A percentile compares a stretch with the other conserved stretches of the same genome.
These are phyloP conservation scores for Pomatorhinus ruficollis DNA, from an alignment of 2,113 vertebrate species.

Conservation along the genomic window DNA sequence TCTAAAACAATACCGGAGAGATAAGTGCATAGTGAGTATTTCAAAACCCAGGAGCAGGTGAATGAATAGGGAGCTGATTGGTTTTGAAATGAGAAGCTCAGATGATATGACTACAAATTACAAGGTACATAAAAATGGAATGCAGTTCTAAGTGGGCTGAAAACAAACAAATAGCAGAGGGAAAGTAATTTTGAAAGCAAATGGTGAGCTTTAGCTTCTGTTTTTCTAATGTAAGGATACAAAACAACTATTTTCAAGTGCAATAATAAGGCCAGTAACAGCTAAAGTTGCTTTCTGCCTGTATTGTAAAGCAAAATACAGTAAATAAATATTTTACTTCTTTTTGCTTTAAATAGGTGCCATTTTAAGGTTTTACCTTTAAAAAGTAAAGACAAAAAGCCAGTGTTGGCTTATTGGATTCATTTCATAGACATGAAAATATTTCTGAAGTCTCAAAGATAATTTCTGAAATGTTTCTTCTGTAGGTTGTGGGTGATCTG, in stretches of 20 bases:
- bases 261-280: neutral
- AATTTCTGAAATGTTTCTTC: neutral
- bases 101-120: neutral
- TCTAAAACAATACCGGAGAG: neutral
- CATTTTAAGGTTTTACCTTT: neutral
- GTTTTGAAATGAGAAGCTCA: neutral
- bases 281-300: neutral
- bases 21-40: neutral
- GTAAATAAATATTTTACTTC: neutral
- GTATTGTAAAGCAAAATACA: neutral
- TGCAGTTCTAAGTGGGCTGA: neutral
- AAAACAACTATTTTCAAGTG: neutral
- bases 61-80: neutral
- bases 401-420: neutral
- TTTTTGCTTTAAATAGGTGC: neutral
- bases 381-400: neutral
- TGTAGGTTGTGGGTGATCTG: slow-evolving; percentile 32
- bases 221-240: neutral
- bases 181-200: neutral
- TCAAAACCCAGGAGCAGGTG: neutral
- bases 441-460: neutral
- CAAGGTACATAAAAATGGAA: neutral
- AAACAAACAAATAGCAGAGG: neutral
- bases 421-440: neutral
- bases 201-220: neutral